Conservation (phyloP, 2,113 vertebrate genomes). For the Xiphophorus couchianus region DNA sequence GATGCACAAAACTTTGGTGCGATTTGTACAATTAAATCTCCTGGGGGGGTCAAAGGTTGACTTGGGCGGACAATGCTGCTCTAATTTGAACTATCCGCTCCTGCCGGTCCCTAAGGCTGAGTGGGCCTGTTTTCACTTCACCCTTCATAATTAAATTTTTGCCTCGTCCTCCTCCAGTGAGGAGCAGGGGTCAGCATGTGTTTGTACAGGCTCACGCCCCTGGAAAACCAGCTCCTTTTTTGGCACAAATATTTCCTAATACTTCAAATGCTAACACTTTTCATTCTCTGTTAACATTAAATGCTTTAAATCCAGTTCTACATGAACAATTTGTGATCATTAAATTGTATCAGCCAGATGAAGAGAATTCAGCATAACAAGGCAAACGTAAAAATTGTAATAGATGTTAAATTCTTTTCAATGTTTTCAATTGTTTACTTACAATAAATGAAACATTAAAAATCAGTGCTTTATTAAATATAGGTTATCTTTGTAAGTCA, state of each 20-base stretch:
- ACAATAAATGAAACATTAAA: neutral
- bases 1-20: neutral
- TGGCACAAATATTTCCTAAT: neutral
- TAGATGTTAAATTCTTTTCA: neutral
- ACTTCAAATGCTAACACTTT: neutral
- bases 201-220: neutral
- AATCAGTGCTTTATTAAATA: neutral
- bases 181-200: slow-evolving; percentile 54
- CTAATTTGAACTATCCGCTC: slow-evolving; percentile 78
- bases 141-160: slow-evolving; percentile 65
- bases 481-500: neutral
- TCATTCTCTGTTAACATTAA: neutral
- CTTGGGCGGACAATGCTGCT: slow-evolving; percentile 45
- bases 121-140: slow-evolving; percentile 64
- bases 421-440: neutral
- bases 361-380: neutral
- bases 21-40: slow-evolving; percentile 41
- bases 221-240: slow-evolving; percentile 15
- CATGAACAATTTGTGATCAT: no score
- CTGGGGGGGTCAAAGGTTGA: slow-evolving; percentile 60
- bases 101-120: slow-evolving; percentile 57
- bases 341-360: neutral
- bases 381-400: neutral
- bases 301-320: no score
- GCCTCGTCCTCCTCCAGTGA: slow-evolving; percentile 63